Evolutionary conservation across 1,140 invertebrate species (phyloP).

Genomic region (Drosophila ananassae): DNA sequence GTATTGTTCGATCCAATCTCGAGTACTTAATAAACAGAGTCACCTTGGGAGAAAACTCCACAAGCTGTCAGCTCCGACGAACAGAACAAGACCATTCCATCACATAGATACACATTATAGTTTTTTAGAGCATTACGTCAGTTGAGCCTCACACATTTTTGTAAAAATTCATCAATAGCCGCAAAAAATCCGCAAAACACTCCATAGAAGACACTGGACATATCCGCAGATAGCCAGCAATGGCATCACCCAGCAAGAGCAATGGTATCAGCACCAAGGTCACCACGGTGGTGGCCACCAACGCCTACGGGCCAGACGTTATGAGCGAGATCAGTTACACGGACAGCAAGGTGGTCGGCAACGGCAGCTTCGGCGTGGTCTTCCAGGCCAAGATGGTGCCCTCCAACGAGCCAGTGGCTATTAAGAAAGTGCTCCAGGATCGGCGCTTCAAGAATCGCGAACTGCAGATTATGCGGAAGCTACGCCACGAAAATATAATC

Average conservation of each 20-base stretch:
- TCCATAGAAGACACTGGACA: background rate
- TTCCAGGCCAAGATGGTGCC: slow-evolving; percentile 98
- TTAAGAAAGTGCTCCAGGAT: slow-evolving; percentile 99
- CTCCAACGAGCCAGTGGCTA: slow-evolving; percentile 97
- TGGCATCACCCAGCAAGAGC: slow-evolving; percentile 30
- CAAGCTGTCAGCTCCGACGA: background rate
- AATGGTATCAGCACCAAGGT: slow-evolving; percentile 86
- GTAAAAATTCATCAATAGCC: background rate
- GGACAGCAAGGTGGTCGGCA: slow-evolving; percentile 98
- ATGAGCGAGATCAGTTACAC: slow-evolving; percentile 98
- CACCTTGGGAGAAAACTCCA: background rate
- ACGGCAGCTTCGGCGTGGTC: slow-evolving; percentile 99
- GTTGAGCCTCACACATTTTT: background rate
- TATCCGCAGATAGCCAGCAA: background rate
- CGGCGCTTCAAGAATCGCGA: slow-evolving; percentile 99
- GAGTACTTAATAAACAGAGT: background rate
- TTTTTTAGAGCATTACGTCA: slow-evolving; percentile 1
- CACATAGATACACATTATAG: background rate
- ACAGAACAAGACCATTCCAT: background rate
- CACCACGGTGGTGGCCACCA: slow-evolving; percentile 97
- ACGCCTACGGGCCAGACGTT: slow-evolving; percentile 95
- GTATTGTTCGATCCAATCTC: too few species aligned
- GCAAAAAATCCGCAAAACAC: background rate
- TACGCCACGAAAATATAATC: slow-evolving; percentile 99
- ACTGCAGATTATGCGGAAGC: slow-evolving; percentile 99